Percentiles rank a stretch among this genome's conserved stretches.
These are phyloP conservation scores for Cercopithecus neglectus DNA, from an alignment of 2,797 vertebrate species.

Conservation along the genomic window DNA sequence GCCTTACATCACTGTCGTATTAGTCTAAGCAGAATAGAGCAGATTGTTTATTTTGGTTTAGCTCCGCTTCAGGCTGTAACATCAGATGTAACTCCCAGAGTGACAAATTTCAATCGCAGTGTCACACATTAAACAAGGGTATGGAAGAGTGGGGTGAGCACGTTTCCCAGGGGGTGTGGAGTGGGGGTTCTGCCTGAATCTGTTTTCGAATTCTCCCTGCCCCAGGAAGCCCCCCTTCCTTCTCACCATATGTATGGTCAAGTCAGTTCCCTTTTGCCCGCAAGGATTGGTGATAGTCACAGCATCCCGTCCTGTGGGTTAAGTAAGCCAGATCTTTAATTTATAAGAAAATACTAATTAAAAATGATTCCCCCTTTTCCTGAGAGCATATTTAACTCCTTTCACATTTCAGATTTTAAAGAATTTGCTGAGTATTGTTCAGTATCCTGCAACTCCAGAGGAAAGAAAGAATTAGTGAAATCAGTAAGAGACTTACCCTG, in stretches of 20 bases:
- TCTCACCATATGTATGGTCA: rapidly evolving
- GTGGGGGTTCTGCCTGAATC: neutral
- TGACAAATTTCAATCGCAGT: conserved; percentile 83
- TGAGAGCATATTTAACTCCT: conserved; percentile 21
- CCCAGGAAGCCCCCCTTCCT: neutral
- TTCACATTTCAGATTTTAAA: neutral
- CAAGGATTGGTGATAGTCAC: rapidly evolving
- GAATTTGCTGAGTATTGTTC: neutral
- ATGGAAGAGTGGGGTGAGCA: conserved; percentile 66
- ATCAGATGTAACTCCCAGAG: conserved; percentile 86
- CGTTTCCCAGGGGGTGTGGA: conserved; percentile 9
- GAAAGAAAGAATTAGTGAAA: neutral
- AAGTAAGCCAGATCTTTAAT: neutral
- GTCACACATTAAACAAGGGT: conserved; percentile 84
- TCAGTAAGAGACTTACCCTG: neutral
- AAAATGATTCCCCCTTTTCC: neutral
- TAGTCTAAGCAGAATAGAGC: conserved; percentile 85
- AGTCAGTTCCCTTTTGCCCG: neutral
- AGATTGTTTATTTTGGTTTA: conserved; percentile 88
- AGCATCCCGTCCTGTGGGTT: neutral
- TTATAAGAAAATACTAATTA: conserved; percentile 1
- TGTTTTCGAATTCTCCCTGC: neutral
- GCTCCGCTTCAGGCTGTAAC: conserved; percentile 84
- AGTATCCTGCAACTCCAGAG: neutral
- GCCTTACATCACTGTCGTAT: conserved; percentile 85